A percentile compares a stretch with the other conserved stretches of the same genome.
phyloP scores from a whole-genome alignment of 2,797 vertebrate species.

The Acrocephalus scirpaceus region DNA sequence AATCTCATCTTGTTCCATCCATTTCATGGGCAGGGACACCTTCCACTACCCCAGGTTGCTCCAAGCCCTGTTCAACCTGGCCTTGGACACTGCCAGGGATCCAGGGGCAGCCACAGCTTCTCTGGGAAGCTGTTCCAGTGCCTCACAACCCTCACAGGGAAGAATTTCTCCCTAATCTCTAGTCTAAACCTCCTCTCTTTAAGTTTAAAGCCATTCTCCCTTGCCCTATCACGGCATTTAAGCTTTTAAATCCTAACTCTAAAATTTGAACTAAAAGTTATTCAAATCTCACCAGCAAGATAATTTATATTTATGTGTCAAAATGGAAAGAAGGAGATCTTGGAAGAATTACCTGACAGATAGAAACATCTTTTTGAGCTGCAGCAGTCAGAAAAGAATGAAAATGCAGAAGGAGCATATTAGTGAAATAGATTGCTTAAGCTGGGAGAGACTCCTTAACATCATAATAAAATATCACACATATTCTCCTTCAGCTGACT shows the following conservation, averaged over 20 bases:
- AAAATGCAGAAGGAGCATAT: neutral
- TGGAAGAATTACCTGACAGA: neutral
- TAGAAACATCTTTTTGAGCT: neutral
- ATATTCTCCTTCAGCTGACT: neutral
- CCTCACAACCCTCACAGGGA: fast-evolving
- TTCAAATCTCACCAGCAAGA: neutral
- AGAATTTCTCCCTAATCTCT: neutral
- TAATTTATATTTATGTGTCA: neutral
- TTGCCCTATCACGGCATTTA: fast-evolving
- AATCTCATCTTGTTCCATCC: fast-evolving
- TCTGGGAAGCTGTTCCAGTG: fast-evolving
- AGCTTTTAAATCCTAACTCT: neutral
- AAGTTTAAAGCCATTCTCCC: neutral
- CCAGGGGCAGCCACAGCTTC: neutral
- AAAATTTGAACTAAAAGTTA: neutral
- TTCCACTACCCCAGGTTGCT: fast-evolving
- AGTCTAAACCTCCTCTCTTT: neutral
- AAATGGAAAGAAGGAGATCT: neutral
- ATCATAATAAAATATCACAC: neutral
- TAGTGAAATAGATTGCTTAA: neutral
- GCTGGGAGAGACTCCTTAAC: neutral
- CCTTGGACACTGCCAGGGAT: neutral
- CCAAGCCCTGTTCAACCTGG: fast-evolving
- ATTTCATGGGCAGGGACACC: too few species aligned
- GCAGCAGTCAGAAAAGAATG: neutral